phyloP scores from a whole-genome alignment of 2,797 vertebrate species.

The Amazonetta brasiliensis region DNA sequence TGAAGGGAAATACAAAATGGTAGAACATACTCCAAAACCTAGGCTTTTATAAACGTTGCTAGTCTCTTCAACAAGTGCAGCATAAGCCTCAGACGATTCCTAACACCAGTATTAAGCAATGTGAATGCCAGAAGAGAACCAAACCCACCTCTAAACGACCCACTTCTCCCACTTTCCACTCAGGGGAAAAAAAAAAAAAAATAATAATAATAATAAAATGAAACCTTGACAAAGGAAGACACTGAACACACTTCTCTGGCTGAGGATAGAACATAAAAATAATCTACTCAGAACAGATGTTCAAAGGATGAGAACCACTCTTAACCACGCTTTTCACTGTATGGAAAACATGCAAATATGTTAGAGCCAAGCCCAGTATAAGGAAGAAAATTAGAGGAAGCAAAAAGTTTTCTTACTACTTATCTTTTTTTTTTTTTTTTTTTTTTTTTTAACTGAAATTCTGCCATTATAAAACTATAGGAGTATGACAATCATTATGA shows the following conservation, averaged over 20 bases:
- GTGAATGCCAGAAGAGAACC: background rate
- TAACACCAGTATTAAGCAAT: background rate
- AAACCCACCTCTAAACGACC: background rate
- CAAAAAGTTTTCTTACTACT: background rate
- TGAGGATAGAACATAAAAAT: slow-evolving; percentile 1
- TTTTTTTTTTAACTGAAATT: background rate
- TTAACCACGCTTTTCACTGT: background rate
- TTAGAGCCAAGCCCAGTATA: background rate
- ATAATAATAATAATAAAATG: background rate
- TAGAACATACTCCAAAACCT: background rate
- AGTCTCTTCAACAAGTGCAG: background rate
- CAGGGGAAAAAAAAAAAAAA: background rate
- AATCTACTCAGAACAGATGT: slow-evolving; percentile 26
- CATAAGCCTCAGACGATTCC: background rate
- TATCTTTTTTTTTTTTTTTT: background rate
- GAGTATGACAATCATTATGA: background rate
- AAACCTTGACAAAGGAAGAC: background rate
- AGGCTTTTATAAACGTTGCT: background rate
- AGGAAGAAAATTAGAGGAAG: background rate
- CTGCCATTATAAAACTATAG: background rate
- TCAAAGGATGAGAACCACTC: slow-evolving; percentile 1
- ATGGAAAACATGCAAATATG: background rate
- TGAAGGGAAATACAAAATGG: background rate
- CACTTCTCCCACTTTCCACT: background rate
- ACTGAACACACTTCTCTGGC: background rate